A percentile compares a stretch with the other conserved stretches of the same genome.
phyloP scores from a whole-genome alignment of 2,113 vertebrate genomes.

The Emydocephalus ijimae region DNA sequence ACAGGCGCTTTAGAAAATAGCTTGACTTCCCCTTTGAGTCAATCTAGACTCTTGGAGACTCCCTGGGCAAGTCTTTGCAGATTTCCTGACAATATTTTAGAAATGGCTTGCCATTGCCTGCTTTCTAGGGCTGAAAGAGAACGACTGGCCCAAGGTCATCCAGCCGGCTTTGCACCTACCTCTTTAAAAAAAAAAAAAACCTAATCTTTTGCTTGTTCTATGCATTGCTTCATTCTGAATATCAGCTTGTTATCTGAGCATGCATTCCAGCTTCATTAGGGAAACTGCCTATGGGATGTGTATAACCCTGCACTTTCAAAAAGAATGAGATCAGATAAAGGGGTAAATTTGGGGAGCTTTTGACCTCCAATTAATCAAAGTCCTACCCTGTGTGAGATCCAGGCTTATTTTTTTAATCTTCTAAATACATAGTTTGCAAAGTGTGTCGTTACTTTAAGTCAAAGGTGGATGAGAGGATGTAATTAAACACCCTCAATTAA shows the following conservation, averaged over 20 bases:
- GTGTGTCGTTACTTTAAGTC: not conserved
- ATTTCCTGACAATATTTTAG: not conserved
- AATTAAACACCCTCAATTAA: not conserved
- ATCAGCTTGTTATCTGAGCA: not conserved
- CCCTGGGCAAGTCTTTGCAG: not conserved
- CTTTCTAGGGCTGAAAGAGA: not conserved
- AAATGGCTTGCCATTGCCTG: not conserved
- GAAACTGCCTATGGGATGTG: not conserved
- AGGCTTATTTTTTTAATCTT: not conserved
- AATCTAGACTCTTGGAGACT: not conserved
- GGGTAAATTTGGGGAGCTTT: not conserved
- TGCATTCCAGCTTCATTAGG: not conserved
- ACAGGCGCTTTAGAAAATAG: too few relatives aligned
- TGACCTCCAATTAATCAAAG: constrained; percentile 21
- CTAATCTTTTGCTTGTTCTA: not conserved
- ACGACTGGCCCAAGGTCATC: not conserved
- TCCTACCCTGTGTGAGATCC: not conserved
- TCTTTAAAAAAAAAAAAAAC: not conserved
- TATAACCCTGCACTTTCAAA: fast-evolving
- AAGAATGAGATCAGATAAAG: not conserved
- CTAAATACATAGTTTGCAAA: not conserved
- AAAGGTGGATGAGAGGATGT: not conserved
- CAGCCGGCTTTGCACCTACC: not conserved
- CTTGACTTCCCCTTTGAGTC: not conserved
- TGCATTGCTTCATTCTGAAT: not conserved